Percentiles rank a stretch among this genome's conserved stretches.
phyloP scores from a whole-genome alignment of 2,888 invertebrate species.

The Eudemis profundana region DNA sequence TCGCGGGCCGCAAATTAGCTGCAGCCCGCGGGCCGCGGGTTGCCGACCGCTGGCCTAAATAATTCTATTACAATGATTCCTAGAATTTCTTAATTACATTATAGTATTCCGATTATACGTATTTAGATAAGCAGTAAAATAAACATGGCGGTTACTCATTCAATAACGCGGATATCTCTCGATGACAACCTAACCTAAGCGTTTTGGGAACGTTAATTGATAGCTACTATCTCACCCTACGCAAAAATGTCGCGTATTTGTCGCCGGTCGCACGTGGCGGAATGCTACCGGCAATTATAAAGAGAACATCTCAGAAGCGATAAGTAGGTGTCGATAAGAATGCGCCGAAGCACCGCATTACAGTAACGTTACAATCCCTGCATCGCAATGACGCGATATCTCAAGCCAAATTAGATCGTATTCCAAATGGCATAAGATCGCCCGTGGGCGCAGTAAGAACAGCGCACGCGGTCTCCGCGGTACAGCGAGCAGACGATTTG shows the following conservation, averaged over 20 bases:
- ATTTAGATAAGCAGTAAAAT: too few species aligned
- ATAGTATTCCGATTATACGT: too few species aligned
- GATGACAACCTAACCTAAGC: too few species aligned
- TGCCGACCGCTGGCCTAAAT: too few species aligned
- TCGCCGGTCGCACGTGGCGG: neutral
- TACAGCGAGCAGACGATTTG: conserved; percentile 72
- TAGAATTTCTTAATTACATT: too few species aligned
- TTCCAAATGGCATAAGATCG: conserved; percentile 56
- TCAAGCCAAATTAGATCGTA: conserved; percentile 11
- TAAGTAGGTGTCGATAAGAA: conserved; percentile 40
- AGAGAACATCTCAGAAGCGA: conserved; percentile 19
- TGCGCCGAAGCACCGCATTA: conserved; percentile 20
- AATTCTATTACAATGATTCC: too few species aligned
- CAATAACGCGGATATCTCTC: too few species aligned
- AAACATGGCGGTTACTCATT: too few species aligned
- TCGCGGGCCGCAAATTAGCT: too few species aligned
- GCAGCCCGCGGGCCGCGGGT: too few species aligned
- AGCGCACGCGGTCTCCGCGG: conserved; percentile 61
- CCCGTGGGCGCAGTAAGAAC: neutral
- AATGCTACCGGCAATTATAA: conserved; percentile 14
- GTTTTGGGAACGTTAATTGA: neutral
- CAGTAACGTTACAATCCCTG: conserved; percentile 7
- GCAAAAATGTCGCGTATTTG: neutral
- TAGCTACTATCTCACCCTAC: neutral
- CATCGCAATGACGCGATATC: neutral